A percentile compares a stretch with the other conserved stretches of the same genome.
phyloP scores from a whole-genome alignment of 2,113 vertebrate genomes.

The Peromyscus polionotus region DNA sequence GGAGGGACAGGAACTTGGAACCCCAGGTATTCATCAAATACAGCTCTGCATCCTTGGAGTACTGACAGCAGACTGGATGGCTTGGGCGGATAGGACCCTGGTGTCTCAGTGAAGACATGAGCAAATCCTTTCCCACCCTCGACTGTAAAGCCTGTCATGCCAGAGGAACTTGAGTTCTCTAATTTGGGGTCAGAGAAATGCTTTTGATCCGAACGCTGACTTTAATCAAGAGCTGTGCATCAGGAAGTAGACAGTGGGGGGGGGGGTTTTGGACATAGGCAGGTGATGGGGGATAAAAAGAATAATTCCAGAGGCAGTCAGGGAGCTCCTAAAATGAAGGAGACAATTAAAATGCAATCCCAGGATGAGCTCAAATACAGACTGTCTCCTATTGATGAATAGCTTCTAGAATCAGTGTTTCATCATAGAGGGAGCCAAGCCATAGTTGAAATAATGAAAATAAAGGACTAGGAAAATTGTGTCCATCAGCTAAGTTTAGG shows the following conservation, averaged over 20 bases:
- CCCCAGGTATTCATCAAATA: not conserved
- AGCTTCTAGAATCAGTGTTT: not conserved
- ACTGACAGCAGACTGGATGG: not conserved
- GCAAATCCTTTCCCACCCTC: not conserved
- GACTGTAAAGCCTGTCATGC: not conserved
- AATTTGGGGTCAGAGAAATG: not conserved
- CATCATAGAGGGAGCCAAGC: not conserved
- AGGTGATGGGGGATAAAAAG: not conserved
- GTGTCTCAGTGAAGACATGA: not conserved
- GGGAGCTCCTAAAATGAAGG: not conserved
- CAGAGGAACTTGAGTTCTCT: not conserved
- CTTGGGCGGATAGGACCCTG: not conserved
- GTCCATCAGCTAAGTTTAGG: not conserved
- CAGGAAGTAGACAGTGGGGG: not conserved
- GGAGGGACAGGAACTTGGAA: not conserved
- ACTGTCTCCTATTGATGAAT: not conserved
- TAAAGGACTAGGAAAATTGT: not conserved
- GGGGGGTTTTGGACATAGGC: not conserved
- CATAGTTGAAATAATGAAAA: not conserved
- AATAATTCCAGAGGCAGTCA: not conserved
- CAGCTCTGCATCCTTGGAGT: not conserved
- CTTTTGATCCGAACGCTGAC: not conserved
- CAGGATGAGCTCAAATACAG: not conserved
- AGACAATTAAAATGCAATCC: not conserved
- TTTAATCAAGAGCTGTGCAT: not conserved